These are phyloP conservation scores for Chloropsis hardwickii DNA, from an alignment of 2,113 vertebrate genomes.

Conservation along the genomic window DNA sequence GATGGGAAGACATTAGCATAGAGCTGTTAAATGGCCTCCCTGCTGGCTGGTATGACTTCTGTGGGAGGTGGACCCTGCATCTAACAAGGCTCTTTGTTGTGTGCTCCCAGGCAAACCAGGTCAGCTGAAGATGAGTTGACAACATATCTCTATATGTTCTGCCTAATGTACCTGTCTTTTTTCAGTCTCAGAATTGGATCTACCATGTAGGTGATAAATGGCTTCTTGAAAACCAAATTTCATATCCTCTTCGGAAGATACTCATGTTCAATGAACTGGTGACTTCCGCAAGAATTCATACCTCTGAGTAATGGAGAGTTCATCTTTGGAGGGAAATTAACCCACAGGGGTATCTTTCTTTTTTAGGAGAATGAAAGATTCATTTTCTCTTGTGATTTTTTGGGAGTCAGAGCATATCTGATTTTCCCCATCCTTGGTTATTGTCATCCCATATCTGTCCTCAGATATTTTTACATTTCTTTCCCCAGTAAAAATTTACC, in stretches of 20 bases:
- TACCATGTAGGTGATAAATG: neutral
- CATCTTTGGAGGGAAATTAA: neutral
- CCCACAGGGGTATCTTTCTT: neutral
- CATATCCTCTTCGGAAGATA: neutral
- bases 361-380: neutral
- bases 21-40: neutral
- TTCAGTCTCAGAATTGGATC: neutral
- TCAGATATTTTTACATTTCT: neutral
- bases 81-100: neutral
- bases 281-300: neutral
- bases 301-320: neutral
- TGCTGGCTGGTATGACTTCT: neutral
- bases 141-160: neutral
- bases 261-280: neutral
- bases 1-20: neutral
- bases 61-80: neutral
- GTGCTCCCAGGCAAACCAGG: neutral
- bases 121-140: neutral
- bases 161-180: neutral
- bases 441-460: neutral
- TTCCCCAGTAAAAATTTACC: neutral
- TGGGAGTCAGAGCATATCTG: neutral
- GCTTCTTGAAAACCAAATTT: neutral
- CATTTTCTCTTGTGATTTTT: neutral
- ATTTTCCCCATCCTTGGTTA: neutral